phyloP scores from a whole-genome alignment of 2,888 invertebrate species.

The Ormia ochracea region DNA sequence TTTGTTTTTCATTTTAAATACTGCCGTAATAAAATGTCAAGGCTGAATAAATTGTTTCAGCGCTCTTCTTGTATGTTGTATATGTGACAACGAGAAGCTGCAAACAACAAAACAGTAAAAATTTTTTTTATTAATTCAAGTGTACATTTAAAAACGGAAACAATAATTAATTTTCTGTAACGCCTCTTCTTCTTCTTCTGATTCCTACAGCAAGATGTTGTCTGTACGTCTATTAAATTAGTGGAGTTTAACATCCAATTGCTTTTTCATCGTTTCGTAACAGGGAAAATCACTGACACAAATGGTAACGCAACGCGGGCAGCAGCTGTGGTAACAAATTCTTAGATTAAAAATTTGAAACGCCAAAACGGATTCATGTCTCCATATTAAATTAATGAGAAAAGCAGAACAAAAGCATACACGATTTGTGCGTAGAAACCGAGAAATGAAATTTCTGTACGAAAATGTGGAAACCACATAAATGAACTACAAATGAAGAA shows the following conservation, averaged over 20 bases:
- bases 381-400: neutral
- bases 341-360: neutral
- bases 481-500: neutral
- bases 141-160: conserved; percentile 28
- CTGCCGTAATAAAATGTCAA: conserved; percentile 20
- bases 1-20: neutral
- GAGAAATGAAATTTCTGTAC: neutral
- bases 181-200: conserved; percentile 8
- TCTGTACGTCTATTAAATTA: neutral
- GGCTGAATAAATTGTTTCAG: no score
- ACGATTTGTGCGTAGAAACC: conserved; percentile 11
- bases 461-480: neutral
- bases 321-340: neutral
- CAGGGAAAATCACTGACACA: conserved; percentile 2
- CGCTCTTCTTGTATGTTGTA: no score
- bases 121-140: neutral
- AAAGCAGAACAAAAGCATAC: neutral
- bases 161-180: conserved; percentile 30
- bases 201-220: neutral
- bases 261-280: neutral
- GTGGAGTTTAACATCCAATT: neutral
- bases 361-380: conserved; percentile 6
- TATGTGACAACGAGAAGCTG: neutral
- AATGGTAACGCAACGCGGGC: conserved; percentile 1
- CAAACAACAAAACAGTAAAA: neutral